These are phyloP conservation scores for Luscinia luscinia DNA, from an alignment of 2,797 vertebrate species.

Conservation along the genomic window DNA sequence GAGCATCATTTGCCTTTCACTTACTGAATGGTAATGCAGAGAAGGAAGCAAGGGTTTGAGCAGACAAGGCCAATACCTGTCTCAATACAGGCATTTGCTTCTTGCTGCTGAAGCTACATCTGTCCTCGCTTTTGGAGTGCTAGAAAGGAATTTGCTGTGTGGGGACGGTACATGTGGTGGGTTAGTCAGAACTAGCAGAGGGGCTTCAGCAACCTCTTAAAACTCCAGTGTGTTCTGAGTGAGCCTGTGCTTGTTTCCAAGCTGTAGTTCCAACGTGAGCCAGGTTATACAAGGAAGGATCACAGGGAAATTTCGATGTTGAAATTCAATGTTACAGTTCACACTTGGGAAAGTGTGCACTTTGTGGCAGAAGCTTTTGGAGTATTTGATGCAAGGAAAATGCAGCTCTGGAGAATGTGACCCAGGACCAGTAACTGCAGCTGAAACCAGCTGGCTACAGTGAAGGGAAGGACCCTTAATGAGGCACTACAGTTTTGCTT, in stretches of 20 bases:
- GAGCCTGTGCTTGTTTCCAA: not conserved
- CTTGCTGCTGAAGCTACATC: not conserved
- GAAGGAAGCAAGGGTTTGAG: not conserved
- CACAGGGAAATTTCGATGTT: not conserved
- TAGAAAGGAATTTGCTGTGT: not conserved
- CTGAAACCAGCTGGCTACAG: not conserved
- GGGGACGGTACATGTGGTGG: not conserved
- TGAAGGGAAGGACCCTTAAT: not conserved
- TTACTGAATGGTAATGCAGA: not conserved
- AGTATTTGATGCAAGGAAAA: not conserved
- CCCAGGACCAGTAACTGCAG: not conserved
- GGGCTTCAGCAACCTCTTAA: not conserved
- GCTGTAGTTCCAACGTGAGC: not conserved
- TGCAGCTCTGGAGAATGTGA: not conserved
- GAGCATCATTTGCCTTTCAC: not conserved
- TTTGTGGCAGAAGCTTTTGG: not conserved
- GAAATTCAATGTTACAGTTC: not conserved
- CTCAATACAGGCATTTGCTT: not conserved
- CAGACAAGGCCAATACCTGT: not conserved
- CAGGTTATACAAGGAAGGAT: not conserved
- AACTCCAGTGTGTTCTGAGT: not conserved
- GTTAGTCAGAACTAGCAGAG: not conserved
- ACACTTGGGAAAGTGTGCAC: rapidly evolving
- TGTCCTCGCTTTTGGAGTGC: not conserved
- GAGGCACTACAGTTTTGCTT: not conserved